Evolutionary conservation across 1,140 invertebrate genomes (phyloP), one percentile per base, ranked within the genome.

Genomic region (Neodiprion pinetum): DNA sequence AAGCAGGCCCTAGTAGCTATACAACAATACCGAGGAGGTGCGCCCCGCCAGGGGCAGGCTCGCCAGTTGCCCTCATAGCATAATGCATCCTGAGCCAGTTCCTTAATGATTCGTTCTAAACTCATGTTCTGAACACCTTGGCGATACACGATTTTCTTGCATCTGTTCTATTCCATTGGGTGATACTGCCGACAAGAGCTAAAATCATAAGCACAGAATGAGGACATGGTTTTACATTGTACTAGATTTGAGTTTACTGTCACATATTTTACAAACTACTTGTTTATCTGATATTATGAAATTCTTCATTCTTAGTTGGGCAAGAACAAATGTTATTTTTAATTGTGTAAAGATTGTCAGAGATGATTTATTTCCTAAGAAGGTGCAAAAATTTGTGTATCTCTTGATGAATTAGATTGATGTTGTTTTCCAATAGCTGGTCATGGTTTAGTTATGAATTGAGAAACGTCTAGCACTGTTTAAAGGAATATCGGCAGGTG

Each of bases 1-100:
- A 83, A 69, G 86, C 87, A 89, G 87, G 87, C 81, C 72, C 81
- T 87, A 89, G 85, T 88, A 89, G 88, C 88, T 89, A 89, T 89
- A 85, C 88, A 89, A 89, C 84, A 84, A 87, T 89, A 88, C 87
- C 85, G 85, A 89, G 88, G 88, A 87, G 81, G 86, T 88, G 84
- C 84, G 81, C 87, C 86, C 86, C 82, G 80, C 85, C 88, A 88
- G 86, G 87, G 87, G 82, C 87, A 85, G 88, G 86, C 83, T 85
- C 85, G 82, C 86, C 80, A 79, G 86, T 86, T 88, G 80, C 88
- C 85, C 82, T 86, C 86, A 87, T 88, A 88, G 87, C 83, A 80
- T 82, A 84, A 80, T 79, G 74, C 78, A 76, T 77, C 76, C 75
- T 73, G 78, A 78, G 81, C 78, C 77, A 77, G 84, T 86, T 80